Evolutionary conservation across 2,888 invertebrate species (phyloP).

Genomic region (Drosophila sordidula): DNA sequence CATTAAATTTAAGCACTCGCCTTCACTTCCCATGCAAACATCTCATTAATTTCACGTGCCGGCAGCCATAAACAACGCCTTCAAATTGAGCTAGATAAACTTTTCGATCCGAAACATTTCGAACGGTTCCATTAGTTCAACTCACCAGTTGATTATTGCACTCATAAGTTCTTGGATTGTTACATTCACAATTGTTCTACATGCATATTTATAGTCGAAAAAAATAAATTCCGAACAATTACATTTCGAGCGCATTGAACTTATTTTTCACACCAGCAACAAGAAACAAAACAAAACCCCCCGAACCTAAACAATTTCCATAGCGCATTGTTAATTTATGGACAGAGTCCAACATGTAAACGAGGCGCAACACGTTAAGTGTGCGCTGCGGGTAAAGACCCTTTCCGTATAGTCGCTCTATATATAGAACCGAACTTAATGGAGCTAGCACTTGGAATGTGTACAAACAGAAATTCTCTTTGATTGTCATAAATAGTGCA

Average conservation of each 20-base stretch:
- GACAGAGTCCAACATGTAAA: slow-evolving; percentile 30
- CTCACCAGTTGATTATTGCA: slow-evolving; percentile 26
- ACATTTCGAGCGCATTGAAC: slow-evolving; percentile 43
- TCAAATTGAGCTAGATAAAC: slow-evolving; percentile 21
- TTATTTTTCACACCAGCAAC: slow-evolving; percentile 16
- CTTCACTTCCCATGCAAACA: slow-evolving; percentile 72
- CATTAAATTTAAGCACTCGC: slow-evolving; percentile 75
- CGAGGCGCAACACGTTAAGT: slow-evolving; percentile 47
- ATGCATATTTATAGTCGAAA: slow-evolving; percentile 21
- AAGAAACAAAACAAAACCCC: slow-evolving; percentile 2
- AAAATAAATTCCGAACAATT: slow-evolving; percentile 35
- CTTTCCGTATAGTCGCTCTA: slow-evolving; percentile 17
- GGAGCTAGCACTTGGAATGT: slow-evolving; percentile 14
- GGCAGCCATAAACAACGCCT: slow-evolving; percentile 56
- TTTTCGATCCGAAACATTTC: slow-evolving; percentile 8
- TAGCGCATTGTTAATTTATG: slow-evolving; percentile 51
- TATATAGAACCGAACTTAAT: slow-evolving; percentile 44
- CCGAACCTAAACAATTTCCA: slow-evolving; percentile 37
- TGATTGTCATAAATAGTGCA: slow-evolving; percentile 29
- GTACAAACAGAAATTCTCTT: slow-evolving; percentile 9
- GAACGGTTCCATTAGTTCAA: slow-evolving; percentile 15
- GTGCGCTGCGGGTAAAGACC: slow-evolving; percentile 26
- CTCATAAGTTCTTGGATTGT: slow-evolving; percentile 23
- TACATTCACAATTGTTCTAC: slow-evolving; percentile 4
- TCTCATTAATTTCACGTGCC: slow-evolving; percentile 70